These are phyloP conservation scores for Megalops cyprinoides DNA, from an alignment of 2,797 vertebrate genomes.

Conservation along the genomic window DNA sequence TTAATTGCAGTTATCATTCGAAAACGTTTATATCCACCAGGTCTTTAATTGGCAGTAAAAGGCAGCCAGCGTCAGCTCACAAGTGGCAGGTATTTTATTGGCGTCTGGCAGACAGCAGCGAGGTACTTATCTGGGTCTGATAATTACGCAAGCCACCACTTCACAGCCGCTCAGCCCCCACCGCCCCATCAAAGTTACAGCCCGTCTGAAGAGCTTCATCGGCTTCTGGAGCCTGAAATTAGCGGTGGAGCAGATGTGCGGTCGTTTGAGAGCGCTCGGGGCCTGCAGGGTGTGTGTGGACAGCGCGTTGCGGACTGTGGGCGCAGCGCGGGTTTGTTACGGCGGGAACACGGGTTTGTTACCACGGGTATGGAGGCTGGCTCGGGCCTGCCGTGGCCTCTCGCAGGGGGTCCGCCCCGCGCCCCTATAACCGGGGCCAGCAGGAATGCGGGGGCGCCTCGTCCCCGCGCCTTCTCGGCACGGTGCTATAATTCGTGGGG, in stretches of 20 bases:
- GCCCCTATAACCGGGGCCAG: too few relatives aligned
- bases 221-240: conserved; percentile 11
- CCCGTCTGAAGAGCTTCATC: background rate
- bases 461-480: background rate
- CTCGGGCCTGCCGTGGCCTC: too few relatives aligned
- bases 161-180: background rate
- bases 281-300: background rate
- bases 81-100: background rate
- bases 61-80: background rate
- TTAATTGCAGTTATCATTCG: background rate
- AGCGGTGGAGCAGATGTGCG: background rate
- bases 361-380: too few relatives aligned
- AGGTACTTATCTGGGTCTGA: background rate
- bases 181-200: background rate
- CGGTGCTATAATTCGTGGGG: conserved; percentile 28
- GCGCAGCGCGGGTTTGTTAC: too few relatives aligned
- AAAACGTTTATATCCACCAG: background rate
- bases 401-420: too few relatives aligned
- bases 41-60: background rate
- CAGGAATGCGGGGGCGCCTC: conserved; percentile 7
- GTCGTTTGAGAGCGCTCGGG: background rate
- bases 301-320: too few relatives aligned
- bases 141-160: background rate
- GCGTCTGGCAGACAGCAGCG: background rate
- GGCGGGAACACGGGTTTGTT: too few relatives aligned